phyloP scores from a whole-genome alignment of 2,113 vertebrate genomes.

The Uropsilus gracilis region DNA sequence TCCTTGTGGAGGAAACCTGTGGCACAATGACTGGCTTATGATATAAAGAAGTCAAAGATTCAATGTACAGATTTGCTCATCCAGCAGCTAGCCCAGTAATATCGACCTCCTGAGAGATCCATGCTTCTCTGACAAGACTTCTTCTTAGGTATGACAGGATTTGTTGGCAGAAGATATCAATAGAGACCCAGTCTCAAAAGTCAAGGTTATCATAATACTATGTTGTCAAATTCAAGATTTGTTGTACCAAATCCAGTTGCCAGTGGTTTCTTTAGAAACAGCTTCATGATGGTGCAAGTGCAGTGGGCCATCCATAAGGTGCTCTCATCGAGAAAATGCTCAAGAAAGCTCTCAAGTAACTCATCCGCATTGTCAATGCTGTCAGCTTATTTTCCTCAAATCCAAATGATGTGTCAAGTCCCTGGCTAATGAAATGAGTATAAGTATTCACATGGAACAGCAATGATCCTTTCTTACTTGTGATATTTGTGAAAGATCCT shows the following conservation, averaged over 20 bases:
- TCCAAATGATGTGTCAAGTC: constrained; percentile 99
- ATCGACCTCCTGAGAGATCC: constrained; percentile 98
- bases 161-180: constrained; percentile 97
- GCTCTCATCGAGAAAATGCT: constrained; percentile 98
- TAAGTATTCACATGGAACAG: constrained; percentile 97
- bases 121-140: constrained; percentile 97
- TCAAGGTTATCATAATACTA: constrained; percentile 99
- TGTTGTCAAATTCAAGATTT: constrained; percentile 97
- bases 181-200: constrained; percentile 96
- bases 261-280: constrained; percentile 94
- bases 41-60: constrained; percentile 96
- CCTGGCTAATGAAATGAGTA: constrained; percentile 97
- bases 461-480: constrained; percentile 99
- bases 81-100: constrained; percentile 97
- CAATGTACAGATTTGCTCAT: constrained; percentile 98
- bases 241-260: constrained; percentile 94
- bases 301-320: constrained; percentile 98
- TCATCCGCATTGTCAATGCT: constrained; percentile 98
- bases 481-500: constrained; percentile 98
- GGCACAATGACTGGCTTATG: constrained; percentile 89
- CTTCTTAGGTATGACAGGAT: constrained; percentile 98
- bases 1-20: too few relatives aligned
- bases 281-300: constrained; percentile 96
- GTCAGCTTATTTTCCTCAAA: constrained; percentile 98
- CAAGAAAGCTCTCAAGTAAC: constrained; percentile 95